Conservation (phyloP, 1,140 invertebrate genomes). For the Coelopa frigida region DNA sequence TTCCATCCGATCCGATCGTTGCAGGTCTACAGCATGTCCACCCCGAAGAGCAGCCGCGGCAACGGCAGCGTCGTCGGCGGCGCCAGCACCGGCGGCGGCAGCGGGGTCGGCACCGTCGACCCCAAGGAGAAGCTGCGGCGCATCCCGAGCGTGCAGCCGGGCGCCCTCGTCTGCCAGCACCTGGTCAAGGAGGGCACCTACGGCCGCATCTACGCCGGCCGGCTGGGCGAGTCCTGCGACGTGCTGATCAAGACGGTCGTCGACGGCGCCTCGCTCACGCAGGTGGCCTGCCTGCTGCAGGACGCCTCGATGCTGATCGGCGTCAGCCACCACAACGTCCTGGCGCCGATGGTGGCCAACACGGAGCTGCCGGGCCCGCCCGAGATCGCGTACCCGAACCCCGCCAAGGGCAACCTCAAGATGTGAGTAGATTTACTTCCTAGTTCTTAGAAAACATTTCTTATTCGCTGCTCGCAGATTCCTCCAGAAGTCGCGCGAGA, state of each 20-base stretch:
- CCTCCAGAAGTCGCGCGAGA: constrained; percentile 55
- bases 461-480: constrained; percentile 48
- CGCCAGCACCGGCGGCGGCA: constrained; percentile 28
- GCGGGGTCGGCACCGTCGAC: constrained; percentile 23
- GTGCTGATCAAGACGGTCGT: constrained; percentile 76
- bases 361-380: constrained; percentile 66
- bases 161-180: constrained; percentile 56
- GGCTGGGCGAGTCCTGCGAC: constrained; percentile 63
- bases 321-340: constrained; percentile 72
- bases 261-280: constrained; percentile 76
- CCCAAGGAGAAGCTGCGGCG: constrained; percentile 59
- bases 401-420: constrained; percentile 80
- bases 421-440: constrained; percentile 51
- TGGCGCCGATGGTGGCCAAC: constrained; percentile 73
- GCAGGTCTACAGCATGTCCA: constrained; percentile 47
- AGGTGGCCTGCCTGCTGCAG: constrained; percentile 71
- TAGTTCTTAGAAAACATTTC: too few relatives aligned
- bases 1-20: background rate
- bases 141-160: constrained; percentile 55
- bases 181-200: constrained; percentile 74
- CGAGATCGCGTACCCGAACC: constrained; percentile 73
- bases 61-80: constrained; percentile 38
- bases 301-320: constrained; percentile 80
- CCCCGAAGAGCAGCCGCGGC: constrained; percentile 38
- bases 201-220: constrained; percentile 69